A percentile compares a stretch with the other conserved stretches of the same genome.
Conservation (phyloP, 2,888 invertebrate genomes). For the Tubulanus polymorphus region DNA sequence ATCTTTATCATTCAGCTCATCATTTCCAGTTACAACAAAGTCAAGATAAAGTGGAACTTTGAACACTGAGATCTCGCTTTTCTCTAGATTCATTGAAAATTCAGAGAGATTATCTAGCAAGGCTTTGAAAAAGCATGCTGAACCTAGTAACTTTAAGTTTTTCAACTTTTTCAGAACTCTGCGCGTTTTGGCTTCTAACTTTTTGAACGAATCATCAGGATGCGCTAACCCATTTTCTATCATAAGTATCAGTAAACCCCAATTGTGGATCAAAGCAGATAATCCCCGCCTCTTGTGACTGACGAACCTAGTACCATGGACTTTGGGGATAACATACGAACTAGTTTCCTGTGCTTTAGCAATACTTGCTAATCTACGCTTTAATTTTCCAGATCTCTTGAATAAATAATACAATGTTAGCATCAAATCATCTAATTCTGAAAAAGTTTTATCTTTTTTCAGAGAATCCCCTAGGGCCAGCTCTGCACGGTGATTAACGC, state of each 20-base stretch:
- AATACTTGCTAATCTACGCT: neutral
- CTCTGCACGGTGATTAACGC: conserved; percentile 1
- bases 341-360: neutral
- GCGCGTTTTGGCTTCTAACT: neutral
- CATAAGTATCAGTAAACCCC: neutral
- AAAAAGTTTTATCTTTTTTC: neutral
- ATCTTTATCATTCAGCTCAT: neutral
- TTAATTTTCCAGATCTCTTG: neutral
- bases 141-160: conserved; percentile 3
- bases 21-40: neutral
- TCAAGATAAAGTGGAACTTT: neutral
- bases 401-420: neutral
- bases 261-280: conserved; percentile 2
- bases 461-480: conserved; percentile 5
- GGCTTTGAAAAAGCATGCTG: neutral
- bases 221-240: neutral
- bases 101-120: neutral
- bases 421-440: conserved; percentile 3
- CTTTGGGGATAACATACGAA: conserved; percentile 1
- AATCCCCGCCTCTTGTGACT: neutral
- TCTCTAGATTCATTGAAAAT: conserved; percentile 1
- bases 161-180: conserved; percentile 1
- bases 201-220: neutral
- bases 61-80: neutral
- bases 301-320: conserved; percentile 4